phyloP scores from a whole-genome alignment of 2,888 invertebrate genomes.

The Athripsodes cinereus region DNA sequence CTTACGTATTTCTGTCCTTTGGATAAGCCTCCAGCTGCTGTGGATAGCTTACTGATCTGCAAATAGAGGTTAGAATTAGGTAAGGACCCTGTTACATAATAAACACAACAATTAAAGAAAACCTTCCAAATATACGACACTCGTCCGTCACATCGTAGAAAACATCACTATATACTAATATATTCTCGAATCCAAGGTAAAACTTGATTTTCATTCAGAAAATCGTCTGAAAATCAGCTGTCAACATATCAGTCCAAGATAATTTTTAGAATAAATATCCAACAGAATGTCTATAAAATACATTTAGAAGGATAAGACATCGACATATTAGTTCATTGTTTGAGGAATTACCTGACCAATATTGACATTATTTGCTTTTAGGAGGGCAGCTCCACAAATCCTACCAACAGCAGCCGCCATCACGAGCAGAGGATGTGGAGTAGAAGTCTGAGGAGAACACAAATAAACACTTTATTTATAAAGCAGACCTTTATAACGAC shows the following conservation, averaged over 20 bases:
- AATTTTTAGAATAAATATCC: no score
- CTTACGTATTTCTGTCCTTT: conserved; percentile 73
- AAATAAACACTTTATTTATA: not conserved
- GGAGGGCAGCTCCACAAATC: conserved; percentile 77
- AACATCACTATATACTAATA: not conserved
- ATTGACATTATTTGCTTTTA: conserved; percentile 66
- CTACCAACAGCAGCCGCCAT: conserved; percentile 86
- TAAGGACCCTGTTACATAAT: conserved; percentile 48
- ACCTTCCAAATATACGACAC: no score
- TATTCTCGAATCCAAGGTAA: not conserved
- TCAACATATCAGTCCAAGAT: no score
- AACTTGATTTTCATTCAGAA: no score
- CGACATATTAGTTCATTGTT: no score
- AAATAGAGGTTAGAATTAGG: conserved; percentile 38
- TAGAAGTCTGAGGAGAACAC: conserved; percentile 8
- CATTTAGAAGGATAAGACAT: no score
- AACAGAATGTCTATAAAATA: no score
- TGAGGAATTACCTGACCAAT: conserved; percentile 52
- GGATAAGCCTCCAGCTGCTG: conserved; percentile 68
- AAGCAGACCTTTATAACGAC: not conserved
- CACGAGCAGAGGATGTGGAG: conserved; percentile 41
- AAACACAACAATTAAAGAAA: conserved; percentile 7
- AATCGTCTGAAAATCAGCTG: no score
- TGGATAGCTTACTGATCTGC: conserved; percentile 72
- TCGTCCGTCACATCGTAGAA: no score